phyloP scores from a whole-genome alignment of 2,797 vertebrate species.

The Triplophysa bombifrons region DNA sequence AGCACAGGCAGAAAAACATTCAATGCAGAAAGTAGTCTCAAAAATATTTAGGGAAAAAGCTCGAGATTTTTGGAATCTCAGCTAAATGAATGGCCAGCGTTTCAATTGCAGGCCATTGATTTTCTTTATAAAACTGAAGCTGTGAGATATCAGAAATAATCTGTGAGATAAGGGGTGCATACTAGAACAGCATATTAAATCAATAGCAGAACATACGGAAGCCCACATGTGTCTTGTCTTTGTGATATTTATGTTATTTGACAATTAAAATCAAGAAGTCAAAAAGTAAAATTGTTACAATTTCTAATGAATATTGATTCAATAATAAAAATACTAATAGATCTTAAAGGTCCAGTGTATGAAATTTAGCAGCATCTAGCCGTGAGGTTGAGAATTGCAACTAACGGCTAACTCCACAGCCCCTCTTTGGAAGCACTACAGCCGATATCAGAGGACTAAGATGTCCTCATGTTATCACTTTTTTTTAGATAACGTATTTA shows the following conservation, averaged over 20 bases:
- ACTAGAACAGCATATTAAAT: not conserved
- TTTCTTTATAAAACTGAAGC: not conserved
- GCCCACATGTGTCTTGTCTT: not conserved
- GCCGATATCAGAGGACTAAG: no score
- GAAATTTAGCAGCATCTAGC: no score
- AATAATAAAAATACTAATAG: no score
- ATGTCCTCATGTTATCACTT: no score
- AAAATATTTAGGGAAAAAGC: not conserved
- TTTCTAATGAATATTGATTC: no score
- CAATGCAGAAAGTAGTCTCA: not conserved
- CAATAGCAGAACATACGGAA: not conserved
- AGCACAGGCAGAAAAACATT: not conserved
- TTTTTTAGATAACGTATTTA: no score
- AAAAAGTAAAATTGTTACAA: no score
- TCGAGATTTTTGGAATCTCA: not conserved
- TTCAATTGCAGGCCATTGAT: not conserved
- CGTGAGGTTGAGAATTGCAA: no score
- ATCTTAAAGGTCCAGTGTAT: no score
- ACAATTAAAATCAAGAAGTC: no score
- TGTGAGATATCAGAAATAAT: not conserved
- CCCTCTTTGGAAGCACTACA: no score
- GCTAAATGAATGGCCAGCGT: not conserved
- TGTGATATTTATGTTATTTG: not conserved
- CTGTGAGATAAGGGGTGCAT: not conserved
- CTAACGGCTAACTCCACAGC: no score